A percentile compares a stretch with the other conserved stretches of the same genome.
Evolutionary conservation across 2,888 invertebrate species (phyloP).

Genomic region (Stegophylla sp.): DNA sequence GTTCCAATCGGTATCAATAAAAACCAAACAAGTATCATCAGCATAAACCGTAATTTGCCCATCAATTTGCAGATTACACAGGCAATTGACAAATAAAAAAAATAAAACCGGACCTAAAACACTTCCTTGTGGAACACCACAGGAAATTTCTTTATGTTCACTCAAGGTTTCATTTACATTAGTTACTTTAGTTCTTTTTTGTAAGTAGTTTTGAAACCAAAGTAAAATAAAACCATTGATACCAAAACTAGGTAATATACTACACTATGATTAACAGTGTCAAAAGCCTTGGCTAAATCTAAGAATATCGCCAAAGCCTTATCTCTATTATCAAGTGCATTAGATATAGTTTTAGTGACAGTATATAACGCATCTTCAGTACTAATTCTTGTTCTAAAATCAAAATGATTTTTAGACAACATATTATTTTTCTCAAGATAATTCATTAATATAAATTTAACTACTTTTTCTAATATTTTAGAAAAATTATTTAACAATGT

Average conservation of each 20-base stretch:
- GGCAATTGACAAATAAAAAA: neutral
- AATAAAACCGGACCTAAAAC: neutral
- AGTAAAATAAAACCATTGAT: neutral
- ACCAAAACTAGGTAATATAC: neutral
- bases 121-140: neutral
- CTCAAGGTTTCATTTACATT: neutral
- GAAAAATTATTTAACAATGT: neutral
- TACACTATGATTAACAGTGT: neutral
- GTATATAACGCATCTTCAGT: neutral
- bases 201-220: no score
- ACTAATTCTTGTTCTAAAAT: neutral
- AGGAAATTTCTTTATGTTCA: neutral
- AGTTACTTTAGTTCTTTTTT: neutral
- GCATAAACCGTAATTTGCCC: neutral
- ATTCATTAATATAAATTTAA: neutral
- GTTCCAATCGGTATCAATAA: neutral
- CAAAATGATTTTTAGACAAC: neutral
- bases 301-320: neutral
- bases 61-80: neutral
- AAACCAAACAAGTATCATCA: neutral
- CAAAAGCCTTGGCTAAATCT: neutral
- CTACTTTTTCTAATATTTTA: neutral
- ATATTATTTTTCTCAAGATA: neutral
- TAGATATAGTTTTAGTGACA: neutral
- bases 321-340: neutral